Evolutionary conservation across 2,113 vertebrate genomes (phyloP).

Genomic region (Python bivittatus): DNA sequence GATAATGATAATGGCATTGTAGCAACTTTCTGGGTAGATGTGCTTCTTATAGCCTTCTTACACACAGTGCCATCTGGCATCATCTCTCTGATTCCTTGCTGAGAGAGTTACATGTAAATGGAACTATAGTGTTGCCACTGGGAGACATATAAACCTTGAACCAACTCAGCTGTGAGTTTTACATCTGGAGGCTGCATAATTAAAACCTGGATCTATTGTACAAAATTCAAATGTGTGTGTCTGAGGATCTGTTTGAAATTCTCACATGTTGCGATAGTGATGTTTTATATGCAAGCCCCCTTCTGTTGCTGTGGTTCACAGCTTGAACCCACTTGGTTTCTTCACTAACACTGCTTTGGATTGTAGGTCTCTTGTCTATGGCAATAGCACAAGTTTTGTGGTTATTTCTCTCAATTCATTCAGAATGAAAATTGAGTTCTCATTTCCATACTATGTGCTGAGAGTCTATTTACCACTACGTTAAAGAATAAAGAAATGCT

Average conservation of each 20-base stretch:
- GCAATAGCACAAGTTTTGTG: background rate
- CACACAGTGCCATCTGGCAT: background rate
- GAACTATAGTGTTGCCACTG: constrained; percentile 2
- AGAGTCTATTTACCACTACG: background rate
- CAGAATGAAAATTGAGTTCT: background rate
- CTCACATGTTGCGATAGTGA: background rate
- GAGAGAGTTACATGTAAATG: constrained; percentile 26
- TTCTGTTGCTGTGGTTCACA: background rate
- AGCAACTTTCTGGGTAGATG: background rate
- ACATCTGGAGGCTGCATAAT: constrained; percentile 22
- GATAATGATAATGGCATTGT: background rate
- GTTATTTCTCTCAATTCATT: background rate
- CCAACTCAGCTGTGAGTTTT: constrained; percentile 23
- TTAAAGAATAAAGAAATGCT: background rate
- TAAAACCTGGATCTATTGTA: background rate
- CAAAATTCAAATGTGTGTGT: background rate
- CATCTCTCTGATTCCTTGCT: constrained; percentile 14
- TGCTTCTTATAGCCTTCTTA: accelerated
- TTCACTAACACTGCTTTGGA: background rate
- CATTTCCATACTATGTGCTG: background rate
- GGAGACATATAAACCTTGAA: constrained; percentile 15
- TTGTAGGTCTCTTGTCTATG: background rate
- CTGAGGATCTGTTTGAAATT: background rate
- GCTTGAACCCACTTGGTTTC: background rate
- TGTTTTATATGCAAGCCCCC: background rate